These are phyloP conservation scores for Takifugu bimaculatus DNA, from an alignment of 2,113 vertebrate species.

Conservation along the genomic window DNA sequence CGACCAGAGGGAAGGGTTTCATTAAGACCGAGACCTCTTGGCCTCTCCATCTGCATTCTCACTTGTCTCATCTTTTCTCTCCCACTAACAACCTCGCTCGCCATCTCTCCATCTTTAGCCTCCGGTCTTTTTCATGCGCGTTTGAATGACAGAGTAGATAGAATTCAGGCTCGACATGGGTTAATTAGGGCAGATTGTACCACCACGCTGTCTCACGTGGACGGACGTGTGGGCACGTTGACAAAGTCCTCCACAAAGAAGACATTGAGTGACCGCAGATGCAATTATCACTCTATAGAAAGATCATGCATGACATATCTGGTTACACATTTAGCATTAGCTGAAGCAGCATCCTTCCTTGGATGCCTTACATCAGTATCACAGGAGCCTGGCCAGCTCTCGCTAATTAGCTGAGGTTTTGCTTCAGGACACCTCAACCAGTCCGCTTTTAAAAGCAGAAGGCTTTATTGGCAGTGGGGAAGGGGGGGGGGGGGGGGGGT, in stretches of 20 bases:
- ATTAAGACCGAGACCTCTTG: conserved; percentile 32
- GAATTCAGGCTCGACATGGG: conserved; percentile 50
- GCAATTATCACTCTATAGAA: conserved; percentile 22
- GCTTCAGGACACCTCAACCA: conserved; percentile 37
- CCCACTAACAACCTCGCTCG: background rate
- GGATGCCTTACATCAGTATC: conserved; percentile 17
- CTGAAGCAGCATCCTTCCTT: conserved; percentile 15
- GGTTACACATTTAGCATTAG: too few species aligned
- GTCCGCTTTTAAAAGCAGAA: conserved; percentile 46
- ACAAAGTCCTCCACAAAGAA: conserved; percentile 12
- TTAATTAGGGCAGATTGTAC: conserved; percentile 56
- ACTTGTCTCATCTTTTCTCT: conserved; percentile 22
- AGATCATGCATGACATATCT: too few species aligned
- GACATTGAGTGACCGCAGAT: conserved; percentile 32
- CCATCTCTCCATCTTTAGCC: conserved; percentile 15
- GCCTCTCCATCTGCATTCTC: conserved; percentile 28
- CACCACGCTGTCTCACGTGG: conserved; percentile 10
- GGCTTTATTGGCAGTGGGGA: conserved; percentile 42
- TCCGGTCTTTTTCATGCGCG: conserved; percentile 39
- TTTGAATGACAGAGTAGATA: conserved; percentile 34
- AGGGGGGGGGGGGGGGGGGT: background rate
- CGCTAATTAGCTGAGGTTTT: conserved; percentile 47
- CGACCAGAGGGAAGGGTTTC: conserved; percentile 25
- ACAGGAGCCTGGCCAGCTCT: conserved; percentile 41
- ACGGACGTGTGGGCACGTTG: conserved; percentile 7